Conservation (phyloP, 2,113 vertebrate species). For the Caracal caracal region DNA sequence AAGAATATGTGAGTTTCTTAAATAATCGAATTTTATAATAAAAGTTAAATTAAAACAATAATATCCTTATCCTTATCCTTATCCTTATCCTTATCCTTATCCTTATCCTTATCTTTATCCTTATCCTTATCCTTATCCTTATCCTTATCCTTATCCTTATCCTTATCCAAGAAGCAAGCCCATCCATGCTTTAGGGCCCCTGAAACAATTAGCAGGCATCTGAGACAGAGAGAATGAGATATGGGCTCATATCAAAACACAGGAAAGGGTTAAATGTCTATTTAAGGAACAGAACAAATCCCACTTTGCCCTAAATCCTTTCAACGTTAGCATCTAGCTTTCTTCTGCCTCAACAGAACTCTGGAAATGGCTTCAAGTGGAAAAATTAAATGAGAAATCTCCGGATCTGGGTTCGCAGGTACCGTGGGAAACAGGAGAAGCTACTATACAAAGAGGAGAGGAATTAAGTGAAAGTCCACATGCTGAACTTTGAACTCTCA, state of each 20-base stretch:
- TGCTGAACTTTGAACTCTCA: neutral
- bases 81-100: too few species aligned
- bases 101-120: too few species aligned
- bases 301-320: neutral
- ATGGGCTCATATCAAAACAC: neutral
- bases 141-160: too few species aligned
- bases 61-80: neutral
- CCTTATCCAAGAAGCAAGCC: neutral
- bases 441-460: neutral
- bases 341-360: neutral
- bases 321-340: neutral
- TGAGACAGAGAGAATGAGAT: neutral
- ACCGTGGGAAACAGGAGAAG: neutral
- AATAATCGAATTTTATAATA: neutral
- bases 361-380: neutral
- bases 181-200: neutral
- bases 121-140: too few species aligned
- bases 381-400: neutral
- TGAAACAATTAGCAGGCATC: neutral
- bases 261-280: too few species aligned
- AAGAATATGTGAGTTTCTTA: neutral
- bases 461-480: neutral
- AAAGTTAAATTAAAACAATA: constrained; percentile 10
- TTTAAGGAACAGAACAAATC: neutral
- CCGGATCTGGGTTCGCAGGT: neutral